phyloP scores from a whole-genome alignment of 2,888 invertebrate genomes.

The Diadegma fenestrale region DNA sequence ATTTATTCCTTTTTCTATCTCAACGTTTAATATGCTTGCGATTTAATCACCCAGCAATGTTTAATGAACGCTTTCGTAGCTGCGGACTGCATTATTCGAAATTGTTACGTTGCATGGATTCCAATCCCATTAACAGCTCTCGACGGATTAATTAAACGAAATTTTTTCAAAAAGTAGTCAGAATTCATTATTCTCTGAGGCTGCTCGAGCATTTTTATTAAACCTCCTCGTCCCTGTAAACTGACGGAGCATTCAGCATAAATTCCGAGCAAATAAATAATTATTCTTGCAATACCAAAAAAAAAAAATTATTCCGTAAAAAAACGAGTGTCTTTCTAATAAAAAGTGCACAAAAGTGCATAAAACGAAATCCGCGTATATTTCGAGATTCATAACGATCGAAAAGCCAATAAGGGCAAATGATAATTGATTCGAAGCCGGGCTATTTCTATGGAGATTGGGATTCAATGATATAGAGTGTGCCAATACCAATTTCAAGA shows the following conservation, averaged over 20 bases:
- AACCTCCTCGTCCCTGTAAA: background rate
- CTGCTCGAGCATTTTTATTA: background rate
- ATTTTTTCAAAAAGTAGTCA: background rate
- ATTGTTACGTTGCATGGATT: background rate
- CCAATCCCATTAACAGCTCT: background rate
- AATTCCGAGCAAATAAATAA: background rate
- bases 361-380: background rate
- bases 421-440: slow-evolving; percentile 66
- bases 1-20: background rate
- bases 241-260: background rate
- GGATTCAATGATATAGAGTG: slow-evolving; percentile 6
- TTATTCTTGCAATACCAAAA: background rate
- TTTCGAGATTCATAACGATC: background rate
- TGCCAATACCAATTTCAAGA: slow-evolving; percentile 40
- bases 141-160: background rate
- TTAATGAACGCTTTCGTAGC: slow-evolving; percentile 3
- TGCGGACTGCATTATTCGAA: background rate
- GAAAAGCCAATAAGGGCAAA: slow-evolving; percentile 46
- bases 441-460: slow-evolving; percentile 68
- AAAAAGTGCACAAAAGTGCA: too few species aligned
- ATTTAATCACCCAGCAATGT: background rate
- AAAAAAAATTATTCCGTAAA: background rate
- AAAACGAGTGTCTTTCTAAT: too few species aligned
- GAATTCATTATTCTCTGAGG: background rate
- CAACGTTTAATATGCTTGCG: background rate